Base-by-base conservation (phyloP, 2,797 vertebrate genomes). In the Malurus leucopterus region DNA sequence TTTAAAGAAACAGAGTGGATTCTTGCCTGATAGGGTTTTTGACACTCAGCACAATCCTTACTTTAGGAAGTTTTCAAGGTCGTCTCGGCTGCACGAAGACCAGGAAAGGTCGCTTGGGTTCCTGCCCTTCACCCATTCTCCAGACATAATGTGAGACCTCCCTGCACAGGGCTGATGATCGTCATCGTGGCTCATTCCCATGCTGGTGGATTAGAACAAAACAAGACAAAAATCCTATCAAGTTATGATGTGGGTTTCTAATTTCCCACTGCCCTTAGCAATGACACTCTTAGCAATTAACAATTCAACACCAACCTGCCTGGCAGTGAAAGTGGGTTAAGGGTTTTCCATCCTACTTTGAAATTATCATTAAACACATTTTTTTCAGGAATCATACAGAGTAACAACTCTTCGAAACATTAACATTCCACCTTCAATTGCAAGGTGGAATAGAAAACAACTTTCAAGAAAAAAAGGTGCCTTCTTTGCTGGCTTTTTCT, bases 161-260 rank as follows among this genome's bases (percentile, higher is more conserved):
- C 98, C 98, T 1, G 98, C 97, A 59, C 99, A 99, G 61, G 98
- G 97, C 6, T 97, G 92, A 43, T 99, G 98, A 87, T 99, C 98
- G 1, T 99, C 99, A 5, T 99, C 99, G 2, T 99, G 99, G 93
- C 98, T 99, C 98, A 99, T 99, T 21, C 99, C 99, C 98, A 99
- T 97, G 95, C 99, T 99, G 96, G 92, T 64, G 21, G 27, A 79
- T 75, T 47, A 58, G 89, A 86, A 86, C 51, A 87, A 53, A 41
- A 86, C 40, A 80, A 86, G 69, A 88, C 47, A 90, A n/a, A 89
- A 74, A 89, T 15, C 2, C 38, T 21, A 19, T 65, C 68, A 92
- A 49, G n/a, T 72, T 29, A 41, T 22, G 16, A 54, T 58, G 54
- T 26, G 40, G 29, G 21, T 63, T 91, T 92, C 61, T 88, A 29